Base-by-base conservation (phyloP, 2,888 invertebrate genomes). In the Campopleginae sp. region DNA sequence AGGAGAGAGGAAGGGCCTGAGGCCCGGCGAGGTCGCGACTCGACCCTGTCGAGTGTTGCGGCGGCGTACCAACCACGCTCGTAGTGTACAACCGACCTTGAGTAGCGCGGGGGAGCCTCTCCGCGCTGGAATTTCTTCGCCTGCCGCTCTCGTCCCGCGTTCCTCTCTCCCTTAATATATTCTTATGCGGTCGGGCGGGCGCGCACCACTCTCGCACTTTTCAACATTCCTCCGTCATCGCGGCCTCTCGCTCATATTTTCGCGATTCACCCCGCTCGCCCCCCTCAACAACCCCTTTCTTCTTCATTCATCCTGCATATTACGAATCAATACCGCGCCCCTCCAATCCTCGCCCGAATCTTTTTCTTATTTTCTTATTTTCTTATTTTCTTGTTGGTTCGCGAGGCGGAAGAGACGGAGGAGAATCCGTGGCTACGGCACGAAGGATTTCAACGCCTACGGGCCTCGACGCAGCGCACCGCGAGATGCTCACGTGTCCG, bases 1-100 rank as follows among this genome's bases (percentile, higher is more conserved):
- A 51, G 78, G 63, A 75, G 77, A 86, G 87, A 80, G 84, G 78
- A 83, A 87, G 90, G 91, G 83, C 81, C 74, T 88, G 90, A 92
- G 93, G 93, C 92, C 92, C 91, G 88, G 86, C 90, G 92, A 92
- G 92, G 93, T 92, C 93, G 91, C 91, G 90, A 88, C 91, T 93
- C 93, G 92, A 92, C 91, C 91, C 92, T 93, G 92, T 54, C 90
- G 86, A 89, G 65, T 63, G 87, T 89, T 91, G n/a, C n/a, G 90
- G 90, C 87, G 85, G 90, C 87, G 85, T 84, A 86, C 89, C 91
- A 91, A 90, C 90, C 90, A 90, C 89, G 88, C 90, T 91, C 89
- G 88, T 93, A 92, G 93, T n/a, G n/a, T 93, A 93, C 91, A 93
- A 91, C 91, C 93, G 93, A 93, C 93, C 93, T 93, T 93, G 93